Base-by-base conservation (phyloP, 2,797 vertebrate species). In the Myotis daubentonii region DNA sequence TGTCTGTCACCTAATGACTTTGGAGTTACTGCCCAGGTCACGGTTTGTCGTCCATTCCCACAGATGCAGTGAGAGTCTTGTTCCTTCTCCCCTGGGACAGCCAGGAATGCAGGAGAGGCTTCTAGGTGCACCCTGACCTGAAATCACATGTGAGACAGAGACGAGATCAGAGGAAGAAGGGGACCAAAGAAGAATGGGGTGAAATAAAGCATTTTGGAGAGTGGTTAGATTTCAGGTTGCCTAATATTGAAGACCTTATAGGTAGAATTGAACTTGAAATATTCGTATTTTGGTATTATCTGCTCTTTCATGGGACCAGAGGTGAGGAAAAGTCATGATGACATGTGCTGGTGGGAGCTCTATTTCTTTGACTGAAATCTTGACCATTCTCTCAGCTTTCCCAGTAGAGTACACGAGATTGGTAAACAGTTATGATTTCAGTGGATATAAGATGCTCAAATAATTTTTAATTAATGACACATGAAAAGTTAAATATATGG, bases 1-100 rank as follows among this genome's bases (percentile, higher is more conserved):
- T 79, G 51, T 17, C 25, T 2, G 94, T 98, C 94, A 98, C 98
- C 98, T 98, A 98, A 87, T 80, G 97, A 96, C 80, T 84, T 98
- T 1, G 98, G 98, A 19, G 92, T 98, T 90, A 98, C 94, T 16
- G 95, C 86, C 98, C 98, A 98, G 84, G 97, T 96, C 71, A 98
- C 30, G 0, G 97, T 98, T 83, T 97, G 96, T 55, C 96, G 97
- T 30, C 49, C 38, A 0, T 98, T 97, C 28, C 85, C 94, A 30
- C 98, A 98, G 65, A 98, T 49, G 88, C 98, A 98, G 66, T 97
- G 13, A 95, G 96, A 96, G n/a, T 83, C 93, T 81, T 96, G 83
- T 6, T 96, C 81, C 53, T 95, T 95, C 87, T 95, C 87, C 62
- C 74, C 49, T 0, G 30, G 93, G 72, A 80, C 17, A 94, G 98